Base-by-base conservation (phyloP, 1,140 invertebrate species). In the Calliopsis andreniformis region DNA sequence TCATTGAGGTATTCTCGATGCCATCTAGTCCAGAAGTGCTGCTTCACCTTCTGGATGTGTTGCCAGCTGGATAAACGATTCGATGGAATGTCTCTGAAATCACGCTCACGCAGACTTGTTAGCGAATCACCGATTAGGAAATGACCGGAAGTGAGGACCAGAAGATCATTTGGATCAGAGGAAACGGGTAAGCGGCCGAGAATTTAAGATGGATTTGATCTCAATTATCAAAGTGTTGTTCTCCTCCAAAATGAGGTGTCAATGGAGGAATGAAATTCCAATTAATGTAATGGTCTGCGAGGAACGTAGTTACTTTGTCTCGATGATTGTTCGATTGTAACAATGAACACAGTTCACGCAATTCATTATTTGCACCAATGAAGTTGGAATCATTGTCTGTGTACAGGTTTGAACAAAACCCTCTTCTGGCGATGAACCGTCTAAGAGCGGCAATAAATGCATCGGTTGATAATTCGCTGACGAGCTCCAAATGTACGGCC, bases 1-100 rank as follows among this genome's bases (percentile, higher is more conserved):
- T 63, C 20, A 7, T 72, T 25, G 0, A 75, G 1, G 4, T 58
- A 66, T 0, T 66, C 71, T 3, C 2, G n/a, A 8, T 59, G 49
- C 59, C 49, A 64, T 1, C 68, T 16, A 3, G 0, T n/a, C 76
- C 59, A 71, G 25, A 68, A 66, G 3, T 73, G 8, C 25, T 61
- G 28, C 10, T 42, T 56, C 0, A 67, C 0, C 10, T 67, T 59
- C 16, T 64, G 45, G 1, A 66, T 32, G 14, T 70, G 47, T 18
- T 67, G 39, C 47, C 49, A 56, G 4, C 5, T 6, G 3, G 58
- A n/a, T n/a, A n/a, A n/a, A 32, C 5, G 47, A 16, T 43, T 39
- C 4, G n/a, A 12, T 18, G 39, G 28, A 6, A 47, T n/a, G 5
- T 56, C 71, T 5, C 20, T n/a, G n/a, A 32, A 47, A 35, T 69